Base-by-base conservation (phyloP, 1,140 invertebrate species). In the Tetraneura akinire region DNA sequence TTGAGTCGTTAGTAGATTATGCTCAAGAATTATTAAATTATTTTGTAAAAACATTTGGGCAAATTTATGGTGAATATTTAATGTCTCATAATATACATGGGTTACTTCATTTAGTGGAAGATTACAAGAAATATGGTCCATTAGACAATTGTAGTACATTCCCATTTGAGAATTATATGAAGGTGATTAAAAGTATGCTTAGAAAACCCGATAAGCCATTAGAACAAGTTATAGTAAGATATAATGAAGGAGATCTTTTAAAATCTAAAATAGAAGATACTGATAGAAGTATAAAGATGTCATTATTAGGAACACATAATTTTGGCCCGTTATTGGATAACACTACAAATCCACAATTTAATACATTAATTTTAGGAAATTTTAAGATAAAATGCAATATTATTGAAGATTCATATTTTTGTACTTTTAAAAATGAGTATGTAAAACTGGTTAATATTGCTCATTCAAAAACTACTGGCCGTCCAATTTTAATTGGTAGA, bases 71-170 rank as follows among this genome's bases (percentile, higher is more conserved):
- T 9, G 6, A n/a, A 37, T 9, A 18, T 11, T 37, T 18, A 29
- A 64, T 64, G 32, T 13, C 62, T 8, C 62, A 11, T 18, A 64
- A 64, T 37, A 42, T 64, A 18, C 62, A 64, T 64, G 60, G 60
- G 8, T 37, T 64, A 64, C 29, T 64, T 18, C 60, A 64, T 64
- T 32, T 64, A 8, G 60, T 64, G 9, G 60, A 64, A 37, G 60
- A 64, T n/a, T 64, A 64, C n/a, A 18, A 64, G 13, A 32, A 29
- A 37, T 37, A 14, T 6, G 60, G 60, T 16, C 29, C 60, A 16
- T 14, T 64, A 0, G 60, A 64, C 18, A 64, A 64, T 57, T 57
- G 53, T 23, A 23, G 53, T 57, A 23, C 53, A 23, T 57, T 57
- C 13, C 13, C 53, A 13, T 57, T 57, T 13, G 21, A 57, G 21